Base-by-base conservation (phyloP, 1,140 invertebrate species). In the Cepaea nemoralis region DNA sequence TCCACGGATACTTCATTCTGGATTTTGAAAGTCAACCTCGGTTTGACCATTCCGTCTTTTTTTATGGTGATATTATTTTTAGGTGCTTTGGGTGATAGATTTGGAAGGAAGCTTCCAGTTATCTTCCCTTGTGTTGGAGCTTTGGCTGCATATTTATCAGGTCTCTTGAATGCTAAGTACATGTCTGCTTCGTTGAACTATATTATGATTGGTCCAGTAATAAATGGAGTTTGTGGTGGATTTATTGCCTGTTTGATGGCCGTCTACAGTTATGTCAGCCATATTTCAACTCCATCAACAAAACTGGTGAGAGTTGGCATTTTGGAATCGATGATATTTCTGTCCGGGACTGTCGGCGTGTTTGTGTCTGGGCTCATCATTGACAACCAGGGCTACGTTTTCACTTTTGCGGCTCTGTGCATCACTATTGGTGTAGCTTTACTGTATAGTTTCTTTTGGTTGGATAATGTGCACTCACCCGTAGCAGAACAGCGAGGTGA, bases 241-340 rank as follows among this genome's bases (percentile, higher is more conserved):
- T 96, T 95, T 94, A 95, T 96, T 85, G 96, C 95, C 27, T 95
- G 97, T 94, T 94, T 97, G 83, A 96, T 97, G 94, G 95, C 95
- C 22, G 94, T 96, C 45, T 97, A 97, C 89, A 97, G 96, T 89
- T 97, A 97, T 86, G 95, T 97, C 59, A 95, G 94, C 0, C 96
- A 97, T 88, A 94, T 96, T 14, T 96, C 96, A 0, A 94, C 94
- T 10, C 93, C 95, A 75, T 94, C 95, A 89, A 95, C 94, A 80
- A 93, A 96, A 81, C 97, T 96, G 0, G 92, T 96, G 22, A 90
- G 96, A 79, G 96, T 97, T 83, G 96, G 95, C 24, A 94, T 97
- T 40, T 94, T 96, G 35, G 82, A 97, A 96, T 88, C 92, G 1
- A 93, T 93, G 92, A 88, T 90, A 2, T 93, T 92, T 84, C 39